These are phyloP conservation scores for Pristionchus japonicus DNA, from an alignment of 2,888 invertebrate species.

Conservation along the genomic window DNA sequence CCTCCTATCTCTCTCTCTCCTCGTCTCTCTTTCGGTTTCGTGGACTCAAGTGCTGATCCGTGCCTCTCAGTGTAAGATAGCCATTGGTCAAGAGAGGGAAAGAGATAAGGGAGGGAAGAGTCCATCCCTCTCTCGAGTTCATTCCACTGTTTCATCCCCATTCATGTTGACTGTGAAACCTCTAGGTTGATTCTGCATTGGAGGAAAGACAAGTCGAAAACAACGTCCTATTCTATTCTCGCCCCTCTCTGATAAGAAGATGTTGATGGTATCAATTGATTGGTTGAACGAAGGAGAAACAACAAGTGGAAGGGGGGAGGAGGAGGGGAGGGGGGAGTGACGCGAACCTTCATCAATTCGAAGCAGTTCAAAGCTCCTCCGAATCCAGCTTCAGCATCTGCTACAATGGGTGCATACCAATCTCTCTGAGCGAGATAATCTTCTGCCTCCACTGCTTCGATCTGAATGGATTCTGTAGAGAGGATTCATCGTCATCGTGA, in stretches of 20 bases:
- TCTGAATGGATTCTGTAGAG: conserved; percentile 51
- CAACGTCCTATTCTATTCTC: neutral
- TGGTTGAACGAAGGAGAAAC: conserved; percentile 5
- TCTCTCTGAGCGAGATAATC: conserved; percentile 72
- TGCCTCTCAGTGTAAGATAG: conserved; percentile 14
- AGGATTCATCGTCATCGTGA: conserved; percentile 23
- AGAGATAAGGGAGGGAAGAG: neutral
- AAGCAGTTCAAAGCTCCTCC: conserved; percentile 76
- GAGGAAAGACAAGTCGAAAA: too few relatives aligned
- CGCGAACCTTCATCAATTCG: conserved; percentile 75
- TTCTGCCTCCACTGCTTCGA: conserved; percentile 72
- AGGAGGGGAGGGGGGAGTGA: too few relatives aligned
- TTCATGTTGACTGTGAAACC: neutral
- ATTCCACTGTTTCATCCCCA: neutral
- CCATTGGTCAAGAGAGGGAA: neutral
- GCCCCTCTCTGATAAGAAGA: neutral
- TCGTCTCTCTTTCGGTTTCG: conserved; percentile 3
- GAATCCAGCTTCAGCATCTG: conserved; percentile 76
- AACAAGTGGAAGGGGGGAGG: too few relatives aligned
- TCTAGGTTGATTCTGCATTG: neutral
- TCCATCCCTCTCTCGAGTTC: neutral
- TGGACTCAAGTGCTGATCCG: neutral
- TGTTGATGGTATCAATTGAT: conserved; percentile 12
- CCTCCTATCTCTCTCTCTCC: neutral
- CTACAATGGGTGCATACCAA: conserved; percentile 75